A percentile compares a stretch with the other conserved stretches of the same genome.
Conservation (phyloP, 2,888 invertebrate genomes). For the Lepeophtheirus nordmannii region DNA sequence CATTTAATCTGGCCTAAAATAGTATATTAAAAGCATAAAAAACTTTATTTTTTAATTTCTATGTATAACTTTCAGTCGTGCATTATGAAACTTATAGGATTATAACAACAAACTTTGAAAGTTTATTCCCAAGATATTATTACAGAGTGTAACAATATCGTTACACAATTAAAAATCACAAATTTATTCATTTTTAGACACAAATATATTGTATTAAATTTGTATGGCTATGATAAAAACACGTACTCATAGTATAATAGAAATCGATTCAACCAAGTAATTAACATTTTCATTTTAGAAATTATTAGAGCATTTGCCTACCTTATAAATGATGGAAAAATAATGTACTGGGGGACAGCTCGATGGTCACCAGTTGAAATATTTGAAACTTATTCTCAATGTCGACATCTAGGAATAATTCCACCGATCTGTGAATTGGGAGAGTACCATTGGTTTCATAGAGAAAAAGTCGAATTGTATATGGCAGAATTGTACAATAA, state of each 20-base stretch:
- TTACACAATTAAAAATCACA: no score
- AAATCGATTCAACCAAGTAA: neutral
- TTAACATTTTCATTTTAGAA: slow-evolving; percentile 42
- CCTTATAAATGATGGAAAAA: slow-evolving; percentile 85
- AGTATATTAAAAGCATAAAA: no score
- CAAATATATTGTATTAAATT: no score
- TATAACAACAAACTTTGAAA: no score
- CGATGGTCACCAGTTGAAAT: slow-evolving; percentile 88
- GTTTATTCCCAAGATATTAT: no score
- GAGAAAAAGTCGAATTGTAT: slow-evolving; percentile 86
- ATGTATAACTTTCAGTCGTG: no score
- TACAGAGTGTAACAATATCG: no score
- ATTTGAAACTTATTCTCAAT: slow-evolving; percentile 94
- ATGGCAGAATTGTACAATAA: slow-evolving; percentile 94
- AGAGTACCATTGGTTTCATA: slow-evolving; percentile 90
- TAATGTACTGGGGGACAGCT: slow-evolving; percentile 96
- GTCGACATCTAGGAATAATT: slow-evolving; percentile 89
- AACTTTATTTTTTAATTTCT: no score
- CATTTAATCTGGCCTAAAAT: no score
- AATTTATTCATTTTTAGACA: no score
- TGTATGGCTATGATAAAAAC: neutral
- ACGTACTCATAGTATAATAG: neutral
- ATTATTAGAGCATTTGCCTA: slow-evolving; percentile 87
- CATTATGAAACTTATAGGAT: no score
- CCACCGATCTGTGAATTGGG: slow-evolving; percentile 92